These are phyloP conservation scores for Erinaceus europaeus DNA, from an alignment of 2,113 vertebrate species.

Conservation along the genomic window DNA sequence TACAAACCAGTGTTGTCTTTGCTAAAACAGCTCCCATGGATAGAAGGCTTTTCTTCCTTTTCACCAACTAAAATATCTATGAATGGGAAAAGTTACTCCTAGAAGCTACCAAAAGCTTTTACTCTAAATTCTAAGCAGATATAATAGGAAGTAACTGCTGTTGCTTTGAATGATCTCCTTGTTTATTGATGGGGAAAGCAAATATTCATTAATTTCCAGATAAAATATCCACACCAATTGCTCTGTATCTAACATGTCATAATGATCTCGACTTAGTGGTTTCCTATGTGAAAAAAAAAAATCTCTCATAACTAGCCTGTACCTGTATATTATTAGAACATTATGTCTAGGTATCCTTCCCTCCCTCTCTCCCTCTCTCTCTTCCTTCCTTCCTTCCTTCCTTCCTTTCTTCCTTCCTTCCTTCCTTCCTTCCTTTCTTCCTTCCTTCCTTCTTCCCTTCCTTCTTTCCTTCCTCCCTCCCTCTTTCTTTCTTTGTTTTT, in stretches of 20 bases:
- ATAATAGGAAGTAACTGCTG: too few relatives aligned
- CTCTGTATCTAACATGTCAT: not conserved
- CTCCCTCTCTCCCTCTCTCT: too few relatives aligned
- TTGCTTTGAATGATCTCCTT: not conserved
- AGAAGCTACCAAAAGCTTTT: not conserved
- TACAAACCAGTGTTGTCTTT: not conserved
- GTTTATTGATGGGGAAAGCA: not conserved
- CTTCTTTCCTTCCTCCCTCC: too few relatives aligned
- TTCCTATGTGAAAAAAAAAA: not conserved
- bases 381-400: too few relatives aligned
- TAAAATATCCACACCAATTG: not conserved
- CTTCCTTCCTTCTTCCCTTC: too few relatives aligned
- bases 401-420: too few relatives aligned
- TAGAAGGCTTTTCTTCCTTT: conserved; percentile 9
- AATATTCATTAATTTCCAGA: not conserved
- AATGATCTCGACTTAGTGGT: not conserved
- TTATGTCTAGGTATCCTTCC: too few relatives aligned
- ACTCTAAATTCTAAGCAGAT: not conserved
- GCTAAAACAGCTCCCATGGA: not conserved
- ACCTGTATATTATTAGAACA: not conserved
- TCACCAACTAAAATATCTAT: not conserved
- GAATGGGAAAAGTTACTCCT: not conserved
- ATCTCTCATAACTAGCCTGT: not conserved
- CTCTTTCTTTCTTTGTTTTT: too few relatives aligned
- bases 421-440: too few relatives aligned